Base-by-base conservation (phyloP, 2,113 vertebrate genomes). In the Varanus komodoensis region DNA sequence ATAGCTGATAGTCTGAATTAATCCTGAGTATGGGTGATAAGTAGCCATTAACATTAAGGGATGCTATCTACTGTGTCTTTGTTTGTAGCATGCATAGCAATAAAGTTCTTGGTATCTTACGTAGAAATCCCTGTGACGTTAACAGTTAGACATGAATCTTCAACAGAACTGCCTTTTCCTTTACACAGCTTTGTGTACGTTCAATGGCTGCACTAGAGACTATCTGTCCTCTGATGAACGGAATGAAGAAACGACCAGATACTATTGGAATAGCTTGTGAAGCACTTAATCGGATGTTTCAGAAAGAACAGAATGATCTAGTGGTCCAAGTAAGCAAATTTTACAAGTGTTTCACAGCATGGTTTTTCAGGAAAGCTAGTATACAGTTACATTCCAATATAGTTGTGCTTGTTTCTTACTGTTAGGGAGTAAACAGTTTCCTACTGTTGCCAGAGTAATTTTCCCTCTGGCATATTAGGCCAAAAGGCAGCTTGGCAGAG, bases 231-330 rank as follows among this genome's bases (percentile, higher is more conserved):
- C 96, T 99, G 87, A 99, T 99, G 98, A 97, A 97, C 12, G 99
- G 99, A 86, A 99, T 99, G 99, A 99, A 98, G 83, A 96, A 97
- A 87, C 97, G 99, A 21, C 94, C 98, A 0, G 99, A 99, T 95
- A 97, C 98, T 95, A 97, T 98, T 32, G 98, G 98, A 19, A 92
- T 99, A 87, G 99, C 98, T 67, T 99, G 99, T 94, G 99, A 99
- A 96, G 98, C 99, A 75, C 98, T 99, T 69, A 99, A 99, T 93
- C 97, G 99, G 84, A 99, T 99, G 99, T 99, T 99, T 96, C 99
- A 99, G 96, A 99, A 97, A 93, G 99, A 99, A 82, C 99, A 99
- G 96, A 98, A 97, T 27, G 99, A 99, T 85, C 97, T 99, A 27
- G 99, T 99, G 50, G 98, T 98, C 80, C 99, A 99, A 97, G 99